A percentile compares a stretch with the other conserved stretches of the same genome.
Evolutionary conservation across 2,113 vertebrate species (phyloP).

Genomic region (Tauraco erythrolophus): DNA sequence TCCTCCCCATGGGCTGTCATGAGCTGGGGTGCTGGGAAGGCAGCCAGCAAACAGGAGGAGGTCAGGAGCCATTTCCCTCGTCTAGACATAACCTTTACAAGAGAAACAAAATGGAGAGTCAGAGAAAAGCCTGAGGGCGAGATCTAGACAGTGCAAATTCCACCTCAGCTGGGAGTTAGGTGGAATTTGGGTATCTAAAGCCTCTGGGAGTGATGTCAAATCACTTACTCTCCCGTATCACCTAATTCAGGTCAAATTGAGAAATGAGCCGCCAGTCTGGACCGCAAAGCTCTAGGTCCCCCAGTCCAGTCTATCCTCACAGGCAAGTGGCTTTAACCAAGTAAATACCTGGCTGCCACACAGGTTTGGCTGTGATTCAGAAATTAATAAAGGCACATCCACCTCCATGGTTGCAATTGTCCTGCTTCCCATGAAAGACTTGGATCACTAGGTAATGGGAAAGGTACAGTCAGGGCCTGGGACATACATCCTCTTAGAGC

Average conservation of each 20-base stretch:
- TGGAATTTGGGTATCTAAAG: conserved; percentile 59
- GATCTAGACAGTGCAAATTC: conserved; percentile 59
- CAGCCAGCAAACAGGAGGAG: background rate
- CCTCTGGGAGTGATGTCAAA: conserved; percentile 22
- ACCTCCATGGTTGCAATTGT: background rate
- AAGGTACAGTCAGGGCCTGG: background rate
- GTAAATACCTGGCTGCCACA: background rate
- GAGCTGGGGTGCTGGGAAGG: background rate
- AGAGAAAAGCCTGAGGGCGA: background rate
- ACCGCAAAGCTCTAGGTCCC: background rate
- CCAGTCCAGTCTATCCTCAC: background rate
- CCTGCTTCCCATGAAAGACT: background rate
- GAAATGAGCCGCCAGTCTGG: background rate
- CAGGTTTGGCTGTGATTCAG: background rate
- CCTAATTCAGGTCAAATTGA: conserved; percentile 1
- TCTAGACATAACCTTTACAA: conserved; percentile 62
- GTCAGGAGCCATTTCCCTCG: conserved; percentile 5
- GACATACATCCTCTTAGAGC: background rate
- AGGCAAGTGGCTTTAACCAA: background rate
- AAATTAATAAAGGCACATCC: background rate
- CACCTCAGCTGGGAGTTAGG: conserved; percentile 29
- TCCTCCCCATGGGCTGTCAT: background rate
- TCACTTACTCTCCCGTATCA: background rate
- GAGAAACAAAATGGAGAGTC: conserved; percentile 45
- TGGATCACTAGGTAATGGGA: background rate